Evolutionary conservation across 1,140 invertebrate species (phyloP), one percentile per base, ranked within the genome.

Genomic region (Armadillidium nasatum): DNA sequence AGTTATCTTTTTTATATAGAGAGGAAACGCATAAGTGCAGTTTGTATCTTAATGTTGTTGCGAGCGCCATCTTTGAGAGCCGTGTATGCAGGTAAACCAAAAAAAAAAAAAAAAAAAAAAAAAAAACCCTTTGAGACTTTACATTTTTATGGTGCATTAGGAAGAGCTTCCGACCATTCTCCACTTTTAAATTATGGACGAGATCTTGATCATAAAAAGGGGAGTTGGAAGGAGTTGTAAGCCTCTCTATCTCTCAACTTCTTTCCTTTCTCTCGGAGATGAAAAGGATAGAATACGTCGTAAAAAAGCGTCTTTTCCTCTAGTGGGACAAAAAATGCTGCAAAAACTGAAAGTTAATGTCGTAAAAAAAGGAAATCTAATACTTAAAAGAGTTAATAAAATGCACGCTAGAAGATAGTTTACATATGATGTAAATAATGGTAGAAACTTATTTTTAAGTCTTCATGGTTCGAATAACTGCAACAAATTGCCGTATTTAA

Each of bases 191-290:
- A 60, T 60, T 60, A 60, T 60, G 50, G 50, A 60, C 50, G 50
- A 60, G 50, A 13, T 60, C 50, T 60, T 60, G 50, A 60, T 60
- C 50, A 60, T 60, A 60, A 60, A 60, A 60, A 60, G 50, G 50
- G 50, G 50, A 33, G 33, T 33, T 33, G 2, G 33, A 33, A 33
- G 33, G 33, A 33, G 33, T 6, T 33, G 33, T 33, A 33, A 1
- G 33, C 33, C 33, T 33, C 33, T 33, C 33, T 6, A 33, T 33
- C 33, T 33, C 33, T 33, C 33, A 33, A 33, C 33, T 33, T 33
- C 33, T 33, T 33, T 33, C 33, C 33, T 33, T 33, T 33, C 33
- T 33, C 33, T 15, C 50, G 2, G 19, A 60, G 50, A 60, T 13
- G 50, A 13, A 60, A 60, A 60, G 50, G 50, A 19, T 60, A 60